A percentile compares a stretch with the other conserved stretches of the same genome.
phyloP scores from a whole-genome alignment of 2,888 invertebrate species.

The Agrotis ipsilon region DNA sequence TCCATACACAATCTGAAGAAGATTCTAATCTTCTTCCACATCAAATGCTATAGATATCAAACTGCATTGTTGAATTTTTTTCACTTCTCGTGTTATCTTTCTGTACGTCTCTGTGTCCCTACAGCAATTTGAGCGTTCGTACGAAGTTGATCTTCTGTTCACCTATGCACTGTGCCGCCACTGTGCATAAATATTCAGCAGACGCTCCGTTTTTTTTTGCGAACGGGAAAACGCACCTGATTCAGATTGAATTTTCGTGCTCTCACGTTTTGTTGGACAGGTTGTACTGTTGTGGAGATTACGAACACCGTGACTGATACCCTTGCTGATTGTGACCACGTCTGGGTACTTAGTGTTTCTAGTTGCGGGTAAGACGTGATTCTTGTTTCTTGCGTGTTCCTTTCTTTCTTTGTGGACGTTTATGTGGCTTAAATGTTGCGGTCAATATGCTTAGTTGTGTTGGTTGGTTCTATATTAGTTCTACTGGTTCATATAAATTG shows the following conservation, averaged over 20 bases:
- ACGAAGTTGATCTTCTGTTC: slow-evolving; percentile 8
- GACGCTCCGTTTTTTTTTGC: slow-evolving; percentile 17
- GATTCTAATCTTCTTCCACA: too few relatives aligned
- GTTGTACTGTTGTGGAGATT: slow-evolving; percentile 23
- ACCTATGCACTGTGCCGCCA: background rate
- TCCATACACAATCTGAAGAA: too few relatives aligned
- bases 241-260: slow-evolving; percentile 38
- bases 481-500: slow-evolving; percentile 9
- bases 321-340: slow-evolving; percentile 45
- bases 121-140: background rate
- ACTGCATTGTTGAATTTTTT: too few relatives aligned
- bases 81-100: too few relatives aligned
- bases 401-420: slow-evolving; percentile 24
- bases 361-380: slow-evolving; percentile 33
- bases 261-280: slow-evolving; percentile 25
- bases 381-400: slow-evolving; percentile 18
- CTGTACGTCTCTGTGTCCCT: background rate
- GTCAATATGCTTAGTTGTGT: slow-evolving; percentile 12
- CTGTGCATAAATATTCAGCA: slow-evolving; percentile 44
- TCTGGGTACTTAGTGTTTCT: slow-evolving; percentile 39
- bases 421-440: slow-evolving; percentile 24
- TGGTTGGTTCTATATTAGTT: too few relatives aligned
- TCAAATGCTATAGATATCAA: too few relatives aligned
- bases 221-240: slow-evolving; percentile 35
- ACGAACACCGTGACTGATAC: slow-evolving; percentile 21